Percentiles rank a stretch among this genome's conserved stretches.
Evolutionary conservation across 2,797 vertebrate species (phyloP).

Genomic region (Alauda arvensis): DNA sequence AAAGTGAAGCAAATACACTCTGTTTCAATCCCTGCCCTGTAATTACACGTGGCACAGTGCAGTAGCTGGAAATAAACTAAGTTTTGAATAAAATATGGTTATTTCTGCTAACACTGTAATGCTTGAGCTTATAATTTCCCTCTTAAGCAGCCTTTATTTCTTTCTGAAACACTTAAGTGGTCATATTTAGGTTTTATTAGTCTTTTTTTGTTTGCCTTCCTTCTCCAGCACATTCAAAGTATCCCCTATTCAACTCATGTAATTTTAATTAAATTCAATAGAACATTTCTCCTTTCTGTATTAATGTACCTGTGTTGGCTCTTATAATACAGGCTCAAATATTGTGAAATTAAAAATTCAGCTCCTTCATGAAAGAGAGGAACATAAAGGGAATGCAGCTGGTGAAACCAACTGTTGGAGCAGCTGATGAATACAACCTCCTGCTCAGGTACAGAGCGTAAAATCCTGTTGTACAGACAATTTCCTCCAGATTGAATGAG

Average conservation of each 20-base stretch:
- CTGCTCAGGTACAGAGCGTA: neutral
- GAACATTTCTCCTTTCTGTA: neutral
- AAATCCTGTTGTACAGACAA: neutral
- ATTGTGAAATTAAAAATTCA: neutral
- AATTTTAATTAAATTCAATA: neutral
- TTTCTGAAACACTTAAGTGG: neutral
- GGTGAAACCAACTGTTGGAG: neutral
- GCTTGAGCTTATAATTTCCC: neutral
- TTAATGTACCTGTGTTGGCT: neutral
- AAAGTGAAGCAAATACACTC: neutral
- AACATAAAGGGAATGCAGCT: neutral
- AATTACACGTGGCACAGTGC: neutral
- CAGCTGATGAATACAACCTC: neutral
- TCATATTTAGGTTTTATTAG: neutral
- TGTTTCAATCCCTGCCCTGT: neutral
- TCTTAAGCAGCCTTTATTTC: neutral
- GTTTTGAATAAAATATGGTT: neutral
- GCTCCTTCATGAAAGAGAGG: neutral
- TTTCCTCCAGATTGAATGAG: neutral
- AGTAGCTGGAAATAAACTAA: conserved; percentile 2
- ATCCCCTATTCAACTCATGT: neutral
- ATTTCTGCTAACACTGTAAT: neutral
- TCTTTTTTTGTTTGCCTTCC: neutral
- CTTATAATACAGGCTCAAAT: neutral
- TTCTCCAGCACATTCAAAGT: neutral